Base-by-base conservation (phyloP, 2,888 invertebrate genomes). In the Amiota communis region DNA sequence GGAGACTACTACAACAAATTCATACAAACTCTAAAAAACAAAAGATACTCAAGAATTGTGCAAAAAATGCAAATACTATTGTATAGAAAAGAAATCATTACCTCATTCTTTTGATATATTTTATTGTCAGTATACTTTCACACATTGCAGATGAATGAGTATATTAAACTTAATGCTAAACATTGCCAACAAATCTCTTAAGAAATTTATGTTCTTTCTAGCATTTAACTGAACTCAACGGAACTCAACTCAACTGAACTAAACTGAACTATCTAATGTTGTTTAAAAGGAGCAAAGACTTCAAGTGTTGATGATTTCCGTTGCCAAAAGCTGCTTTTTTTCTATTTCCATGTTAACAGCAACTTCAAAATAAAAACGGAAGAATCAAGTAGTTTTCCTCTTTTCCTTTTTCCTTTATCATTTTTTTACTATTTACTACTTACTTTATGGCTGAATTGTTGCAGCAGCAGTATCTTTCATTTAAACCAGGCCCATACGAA, bases 311-410 rank as follows among this genome's bases (percentile, higher is more conserved):
- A 6, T 36, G 84, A 83, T 83, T 85, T 83, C 84, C 83, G 82
- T 81, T 76, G 76, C 56, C 74, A 59, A 67, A 57, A 81, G 3
- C 36, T 83, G 83, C 82, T 85, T 83, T 84, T 83, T 86, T 83
- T 85, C 77, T 80, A 79, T 77, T 82, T 76, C 82, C 80, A 79
- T 23, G 46, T 76, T 72, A 47, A 76, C 64, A 51, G 64, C 48
- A 57, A 49, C 70, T 36, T 36, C 36, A 36, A 36, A 36, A 36
- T 36, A 20, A 51, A 64, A 77, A 77, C 83, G 83, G 83, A 83
- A 83, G 84, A 83, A 85, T 83, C 86, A 83, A 83, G 83, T 84
- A 83, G 86, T 83, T 84, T 83, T 85, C 85, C 84, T 85, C 83
- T 81, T 85, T 83, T 82, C 86, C 84, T 86, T 83, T 85, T 84